Conservation (phyloP, 2,797 vertebrate species). For the Oreortyx pictus region DNA sequence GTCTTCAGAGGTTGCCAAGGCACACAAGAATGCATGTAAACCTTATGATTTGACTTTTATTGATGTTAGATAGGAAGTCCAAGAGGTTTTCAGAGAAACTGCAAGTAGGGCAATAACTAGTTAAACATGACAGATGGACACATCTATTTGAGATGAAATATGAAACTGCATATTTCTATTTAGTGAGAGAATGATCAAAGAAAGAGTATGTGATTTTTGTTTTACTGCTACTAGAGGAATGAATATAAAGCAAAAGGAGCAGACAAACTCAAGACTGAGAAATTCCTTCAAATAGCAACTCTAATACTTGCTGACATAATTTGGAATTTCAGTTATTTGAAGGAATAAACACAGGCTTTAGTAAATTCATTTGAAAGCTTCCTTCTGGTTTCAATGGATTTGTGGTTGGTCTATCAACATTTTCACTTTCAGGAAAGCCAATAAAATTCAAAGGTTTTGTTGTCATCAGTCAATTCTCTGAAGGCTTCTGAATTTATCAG, state of each 20-base stretch:
- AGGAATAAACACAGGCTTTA: background rate
- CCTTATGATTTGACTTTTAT: conserved; percentile 41
- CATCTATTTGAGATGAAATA: conserved; percentile 6
- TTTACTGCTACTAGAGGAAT: background rate
- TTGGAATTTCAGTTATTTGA: background rate
- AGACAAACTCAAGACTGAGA: background rate
- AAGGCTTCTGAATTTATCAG: background rate
- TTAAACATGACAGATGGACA: conserved; percentile 51
- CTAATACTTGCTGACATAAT: background rate
- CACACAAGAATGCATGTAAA: conserved; percentile 10
- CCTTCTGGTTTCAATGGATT: background rate
- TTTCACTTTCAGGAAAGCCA: background rate
- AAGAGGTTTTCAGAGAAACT: conserved; percentile 26
- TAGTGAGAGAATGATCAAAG: background rate
- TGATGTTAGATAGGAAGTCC: conserved; percentile 64
- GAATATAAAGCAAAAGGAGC: background rate
- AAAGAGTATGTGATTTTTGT: background rate
- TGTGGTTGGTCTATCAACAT: background rate
- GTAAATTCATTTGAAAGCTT: background rate
- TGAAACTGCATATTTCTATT: background rate
- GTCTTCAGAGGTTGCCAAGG: conserved; percentile 61
- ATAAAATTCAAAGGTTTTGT: background rate
- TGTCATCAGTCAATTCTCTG: background rate
- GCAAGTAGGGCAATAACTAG: conserved; percentile 29
- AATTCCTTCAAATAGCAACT: background rate